Base-by-base conservation (phyloP, 2,113 vertebrate genomes). In the Setophaga coronata region DNA sequence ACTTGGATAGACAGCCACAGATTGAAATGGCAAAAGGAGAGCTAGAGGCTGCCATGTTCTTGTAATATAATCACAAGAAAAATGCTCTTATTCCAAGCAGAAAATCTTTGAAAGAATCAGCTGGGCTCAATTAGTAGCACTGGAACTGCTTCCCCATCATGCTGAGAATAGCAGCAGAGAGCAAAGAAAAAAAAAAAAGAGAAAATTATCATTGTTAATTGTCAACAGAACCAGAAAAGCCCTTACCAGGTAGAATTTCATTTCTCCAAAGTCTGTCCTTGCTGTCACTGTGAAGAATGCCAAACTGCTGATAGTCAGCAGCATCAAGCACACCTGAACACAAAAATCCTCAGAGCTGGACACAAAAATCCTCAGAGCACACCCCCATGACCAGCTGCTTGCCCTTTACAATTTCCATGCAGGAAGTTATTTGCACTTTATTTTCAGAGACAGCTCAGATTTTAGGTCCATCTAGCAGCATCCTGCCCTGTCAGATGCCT, bases 101-200 rank as follows among this genome's bases (percentile, higher is more conserved):
- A 82, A 90, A 72, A 23, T 67, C 56, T 84, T 67, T 2, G 10
- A 61, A 89, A 79, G 26, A 72, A 69, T 70, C 87, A 93, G 81
- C 87, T 95, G 93, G 78, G 65, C 38, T 72, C 0, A 0, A 64
- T 91, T 74, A 93, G 56, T 1, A 14, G 56, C 93, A 57, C 23
- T 28, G 50, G 6, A 91, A 47, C 70, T 76, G 48, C 83, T 72
- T 61, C 60, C 40, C 36, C 51, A 53, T 61, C 2, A 0, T 0
- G 4, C 69, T 76, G 56, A 87, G 91, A 95, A 64, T 51, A 92
- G 73, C 77, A 92, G 60, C 42, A 93, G 57, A 80, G 28, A 62
- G 67, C 8, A 65, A 72, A 56, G 47, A 42, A 58, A 17, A 4
- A 38, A n/a, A 51, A 31, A 36, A 33, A 4, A 28, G 25, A 53